These are phyloP conservation scores for Sceliomorpha sp. DNA, from an alignment of 2,888 invertebrate species.

Conservation along the genomic window DNA sequence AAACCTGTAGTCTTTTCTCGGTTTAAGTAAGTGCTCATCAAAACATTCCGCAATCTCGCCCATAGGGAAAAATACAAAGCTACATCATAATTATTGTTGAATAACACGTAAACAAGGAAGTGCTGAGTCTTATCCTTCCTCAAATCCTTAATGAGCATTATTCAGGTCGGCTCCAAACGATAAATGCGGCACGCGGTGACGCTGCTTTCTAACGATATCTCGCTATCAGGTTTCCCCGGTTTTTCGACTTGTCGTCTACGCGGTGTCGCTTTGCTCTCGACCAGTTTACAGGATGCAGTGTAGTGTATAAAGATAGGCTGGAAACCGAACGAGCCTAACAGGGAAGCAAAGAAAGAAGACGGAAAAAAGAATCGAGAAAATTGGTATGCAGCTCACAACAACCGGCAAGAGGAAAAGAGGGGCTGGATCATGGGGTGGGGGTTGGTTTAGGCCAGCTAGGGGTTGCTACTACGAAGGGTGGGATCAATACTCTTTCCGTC, in stretches of 20 bases:
- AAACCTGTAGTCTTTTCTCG: no score
- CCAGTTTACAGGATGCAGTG: constrained; percentile 56
- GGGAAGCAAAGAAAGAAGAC: constrained; percentile 42
- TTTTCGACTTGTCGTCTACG: constrained; percentile 44
- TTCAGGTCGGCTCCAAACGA: no score
- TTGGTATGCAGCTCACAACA: constrained; percentile 85
- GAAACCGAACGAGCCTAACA: constrained; percentile 57
- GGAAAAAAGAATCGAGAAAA: constrained; percentile 73
- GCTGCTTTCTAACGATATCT: constrained; percentile 56
- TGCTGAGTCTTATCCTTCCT: no score
- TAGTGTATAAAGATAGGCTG: constrained; percentile 59
- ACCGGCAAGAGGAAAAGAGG: constrained; percentile 79
- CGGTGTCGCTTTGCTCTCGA: constrained; percentile 40
- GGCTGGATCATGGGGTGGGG: no score
- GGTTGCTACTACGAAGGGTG: constrained; percentile 76
- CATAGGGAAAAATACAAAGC: no score
- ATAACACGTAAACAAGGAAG: no score
- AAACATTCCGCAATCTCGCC: no score
- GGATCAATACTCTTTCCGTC: constrained; percentile 79
- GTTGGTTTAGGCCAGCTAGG: constrained; percentile 79
- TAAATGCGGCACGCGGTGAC: constrained; percentile 24
- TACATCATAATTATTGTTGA: no score
- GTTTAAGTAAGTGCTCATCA: no score
- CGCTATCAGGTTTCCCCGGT: constrained; percentile 52
- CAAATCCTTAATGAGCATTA: no score